phyloP scores from a whole-genome alignment of 2,113 vertebrate genomes.

The Ovis canadensis region DNA sequence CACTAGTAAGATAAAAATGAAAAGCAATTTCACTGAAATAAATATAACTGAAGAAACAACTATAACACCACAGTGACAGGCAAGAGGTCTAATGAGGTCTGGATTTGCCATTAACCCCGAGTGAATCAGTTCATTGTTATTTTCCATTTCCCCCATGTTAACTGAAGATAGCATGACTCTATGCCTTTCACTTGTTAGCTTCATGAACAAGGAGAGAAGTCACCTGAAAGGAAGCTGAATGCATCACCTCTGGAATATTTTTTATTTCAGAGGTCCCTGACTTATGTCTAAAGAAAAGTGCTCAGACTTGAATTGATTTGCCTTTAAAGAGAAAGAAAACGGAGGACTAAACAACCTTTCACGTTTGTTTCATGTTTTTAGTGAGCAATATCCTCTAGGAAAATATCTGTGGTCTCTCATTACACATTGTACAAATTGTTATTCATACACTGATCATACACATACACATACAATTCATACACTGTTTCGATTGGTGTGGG shows the following conservation, averaged over 20 bases:
- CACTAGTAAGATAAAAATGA: background rate
- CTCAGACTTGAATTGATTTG: background rate
- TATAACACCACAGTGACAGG: background rate
- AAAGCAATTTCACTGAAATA: slow-evolving; percentile 1
- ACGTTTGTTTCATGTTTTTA: background rate
- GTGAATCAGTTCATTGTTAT: background rate
- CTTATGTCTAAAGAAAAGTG: background rate
- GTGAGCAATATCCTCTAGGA: background rate
- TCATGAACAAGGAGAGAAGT: background rate
- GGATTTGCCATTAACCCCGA: background rate
- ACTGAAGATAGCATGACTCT: background rate
- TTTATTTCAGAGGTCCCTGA: background rate
- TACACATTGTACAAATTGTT: background rate
- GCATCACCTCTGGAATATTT: background rate
- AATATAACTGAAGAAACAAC: background rate
- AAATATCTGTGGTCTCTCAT: background rate
- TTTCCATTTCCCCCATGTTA: background rate
- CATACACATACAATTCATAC: background rate
- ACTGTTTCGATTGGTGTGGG: background rate
- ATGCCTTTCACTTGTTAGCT: background rate
- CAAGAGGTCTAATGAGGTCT: background rate
- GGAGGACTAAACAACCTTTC: background rate
- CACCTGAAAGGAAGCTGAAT: background rate
- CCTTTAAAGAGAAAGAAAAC: background rate
- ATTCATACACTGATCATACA: no score